Evolutionary conservation across 1,140 invertebrate genomes (phyloP).

Genomic region (Augochlora pura): DNA sequence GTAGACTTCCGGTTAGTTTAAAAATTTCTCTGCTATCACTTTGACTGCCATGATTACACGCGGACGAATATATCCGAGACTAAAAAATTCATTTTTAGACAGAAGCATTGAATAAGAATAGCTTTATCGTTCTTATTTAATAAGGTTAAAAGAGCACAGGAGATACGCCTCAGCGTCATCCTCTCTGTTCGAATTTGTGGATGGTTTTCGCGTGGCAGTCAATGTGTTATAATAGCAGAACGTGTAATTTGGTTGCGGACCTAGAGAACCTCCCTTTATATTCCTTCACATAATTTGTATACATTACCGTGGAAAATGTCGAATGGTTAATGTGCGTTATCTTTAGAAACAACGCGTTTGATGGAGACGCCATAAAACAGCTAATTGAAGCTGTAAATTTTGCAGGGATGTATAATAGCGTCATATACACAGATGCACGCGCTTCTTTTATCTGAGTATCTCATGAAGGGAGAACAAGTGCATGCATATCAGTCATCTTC

Average conservation of each 20-base stretch:
- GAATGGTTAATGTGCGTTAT: conserved; percentile 23
- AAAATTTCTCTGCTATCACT: conserved; percentile 2
- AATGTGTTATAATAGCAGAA: conserved; percentile 7
- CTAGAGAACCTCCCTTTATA: not conserved
- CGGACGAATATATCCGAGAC: not conserved
- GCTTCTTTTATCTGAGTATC: conserved; percentile 10
- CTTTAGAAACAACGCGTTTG: conserved; percentile 16
- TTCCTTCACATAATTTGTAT: not conserved
- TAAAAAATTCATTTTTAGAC: not conserved
- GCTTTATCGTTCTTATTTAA: not conserved
- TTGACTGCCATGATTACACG: too few species aligned
- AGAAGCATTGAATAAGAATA: not conserved
- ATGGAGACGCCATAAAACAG: conserved; percentile 24
- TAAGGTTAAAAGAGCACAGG: not conserved
- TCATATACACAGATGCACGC: conserved; percentile 26
- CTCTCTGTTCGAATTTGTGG: not conserved
- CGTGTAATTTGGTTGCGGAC: conserved; percentile 1
- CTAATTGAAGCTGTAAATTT: conserved; percentile 21
- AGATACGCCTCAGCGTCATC: not conserved
- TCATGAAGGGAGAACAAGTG: not conserved
- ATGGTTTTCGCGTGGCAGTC: not conserved
- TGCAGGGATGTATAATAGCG: conserved; percentile 27
- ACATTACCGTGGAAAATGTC: conserved; percentile 17
- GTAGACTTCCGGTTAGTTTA: conserved; percentile 28
- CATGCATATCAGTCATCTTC: conserved; percentile 36